A percentile compares a stretch with the other conserved stretches of the same genome.
Evolutionary conservation across 2,888 invertebrate species (phyloP).

Genomic region (Galeruca laticollis): DNA sequence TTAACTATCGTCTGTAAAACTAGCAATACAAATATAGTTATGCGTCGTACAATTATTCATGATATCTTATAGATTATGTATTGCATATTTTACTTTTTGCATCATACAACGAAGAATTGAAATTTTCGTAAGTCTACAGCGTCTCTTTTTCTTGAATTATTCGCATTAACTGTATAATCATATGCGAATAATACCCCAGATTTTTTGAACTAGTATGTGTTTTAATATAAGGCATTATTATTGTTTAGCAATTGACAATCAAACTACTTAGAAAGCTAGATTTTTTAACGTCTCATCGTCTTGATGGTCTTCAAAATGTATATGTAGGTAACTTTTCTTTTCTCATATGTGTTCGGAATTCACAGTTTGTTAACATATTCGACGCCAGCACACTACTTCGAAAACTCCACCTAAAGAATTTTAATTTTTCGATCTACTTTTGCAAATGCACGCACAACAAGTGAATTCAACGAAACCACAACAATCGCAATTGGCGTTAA

Average conservation of each 20-base stretch:
- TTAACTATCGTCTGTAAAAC: no score
- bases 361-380: conserved; percentile 1
- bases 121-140: no score
- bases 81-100: no score
- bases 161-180: no score
- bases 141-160: no score
- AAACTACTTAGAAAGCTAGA: neutral
- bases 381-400: neutral
- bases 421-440: conserved; percentile 29
- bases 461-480: conserved; percentile 32
- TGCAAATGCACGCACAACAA: conserved; percentile 18
- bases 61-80: no score
- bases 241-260: neutral
- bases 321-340: conserved; percentile 1
- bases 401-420: conserved; percentile 13
- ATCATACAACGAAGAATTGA: no score
- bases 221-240: neutral
- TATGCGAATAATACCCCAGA: no score
- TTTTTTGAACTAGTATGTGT: neutral
- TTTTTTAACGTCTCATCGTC: neutral
- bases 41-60: no score
- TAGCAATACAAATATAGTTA: no score
- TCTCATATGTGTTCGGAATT: conserved; percentile 5
- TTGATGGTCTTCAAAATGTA: neutral
- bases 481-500: conserved; percentile 50